phyloP scores from a whole-genome alignment of 2,113 vertebrate species.

The Arizona elegans region DNA sequence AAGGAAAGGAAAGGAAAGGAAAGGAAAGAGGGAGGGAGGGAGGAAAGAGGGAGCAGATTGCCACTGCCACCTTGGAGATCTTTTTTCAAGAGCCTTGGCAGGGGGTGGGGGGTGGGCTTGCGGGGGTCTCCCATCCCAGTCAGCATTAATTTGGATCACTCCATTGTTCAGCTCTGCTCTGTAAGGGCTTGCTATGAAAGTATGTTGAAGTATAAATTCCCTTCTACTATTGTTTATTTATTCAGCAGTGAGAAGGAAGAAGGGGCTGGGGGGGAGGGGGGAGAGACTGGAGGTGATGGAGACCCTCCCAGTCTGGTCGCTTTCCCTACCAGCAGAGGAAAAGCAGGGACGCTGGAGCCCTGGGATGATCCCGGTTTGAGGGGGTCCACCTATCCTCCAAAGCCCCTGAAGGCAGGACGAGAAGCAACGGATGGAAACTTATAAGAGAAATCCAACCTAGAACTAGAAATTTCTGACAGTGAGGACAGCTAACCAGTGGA shows the following conservation, averaged over 20 bases:
- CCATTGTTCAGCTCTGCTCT: not conserved
- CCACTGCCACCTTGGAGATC: not conserved
- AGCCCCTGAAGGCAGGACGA: no score
- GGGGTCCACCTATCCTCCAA: no score
- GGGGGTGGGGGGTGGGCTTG: not conserved
- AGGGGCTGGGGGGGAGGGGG: not conserved
- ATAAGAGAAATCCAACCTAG: no score
- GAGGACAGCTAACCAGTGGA: no score
- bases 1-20: no score
- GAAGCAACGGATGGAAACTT: no score
- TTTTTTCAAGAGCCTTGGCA: not conserved
- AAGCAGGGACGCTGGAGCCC: not conserved
- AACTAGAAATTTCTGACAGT: no score
- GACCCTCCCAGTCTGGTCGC: not conserved
- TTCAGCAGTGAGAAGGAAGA: not conserved
- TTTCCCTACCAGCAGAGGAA: not conserved
- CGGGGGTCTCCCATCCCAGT: not conserved
- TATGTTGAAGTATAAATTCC: not conserved
- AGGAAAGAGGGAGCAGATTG: fast-evolving
- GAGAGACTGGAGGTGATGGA: not conserved
- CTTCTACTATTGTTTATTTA: not conserved
- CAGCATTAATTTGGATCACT: not conserved
- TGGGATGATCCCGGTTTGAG: no score
- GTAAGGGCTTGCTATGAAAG: not conserved
- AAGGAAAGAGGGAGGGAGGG: not conserved